phyloP scores from a whole-genome alignment of 2,113 vertebrate species.

The Lamprologus ornatipinnis region DNA sequence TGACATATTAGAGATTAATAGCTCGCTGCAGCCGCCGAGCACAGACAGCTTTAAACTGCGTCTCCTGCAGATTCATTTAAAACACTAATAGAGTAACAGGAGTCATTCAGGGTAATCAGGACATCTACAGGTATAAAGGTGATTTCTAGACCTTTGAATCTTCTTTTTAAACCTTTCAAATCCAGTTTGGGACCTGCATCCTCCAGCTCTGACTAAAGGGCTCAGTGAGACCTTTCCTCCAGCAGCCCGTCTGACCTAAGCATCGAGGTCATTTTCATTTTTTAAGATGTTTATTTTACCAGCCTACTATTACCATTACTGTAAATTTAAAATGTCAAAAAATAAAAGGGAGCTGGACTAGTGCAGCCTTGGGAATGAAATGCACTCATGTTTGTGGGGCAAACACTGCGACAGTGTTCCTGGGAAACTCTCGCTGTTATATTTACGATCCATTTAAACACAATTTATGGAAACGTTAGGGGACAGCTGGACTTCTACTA shows the following conservation, averaged over 20 bases:
- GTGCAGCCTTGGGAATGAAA: neutral
- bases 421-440: neutral
- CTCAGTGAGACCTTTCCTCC: neutral
- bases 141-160: neutral
- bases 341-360: neutral
- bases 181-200: neutral
- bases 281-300: neutral
- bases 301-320: neutral
- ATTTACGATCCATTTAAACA: neutral
- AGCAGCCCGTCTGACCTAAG: neutral
- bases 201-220: neutral
- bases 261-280: neutral
- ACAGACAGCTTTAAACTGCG: neutral
- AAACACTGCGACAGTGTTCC: neutral
- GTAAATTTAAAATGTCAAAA: neutral
- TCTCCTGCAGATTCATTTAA: neutral
- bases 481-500: neutral
- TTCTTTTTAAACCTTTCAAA: neutral
- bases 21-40: neutral
- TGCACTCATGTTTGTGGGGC: neutral
- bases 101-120: neutral
- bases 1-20: neutral
- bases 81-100: fast-evolving
- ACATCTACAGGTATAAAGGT: neutral
- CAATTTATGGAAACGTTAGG: neutral